Evolutionary conservation across 2,797 vertebrate genomes (phyloP).

Genomic region (Sparidentex hasta): DNA sequence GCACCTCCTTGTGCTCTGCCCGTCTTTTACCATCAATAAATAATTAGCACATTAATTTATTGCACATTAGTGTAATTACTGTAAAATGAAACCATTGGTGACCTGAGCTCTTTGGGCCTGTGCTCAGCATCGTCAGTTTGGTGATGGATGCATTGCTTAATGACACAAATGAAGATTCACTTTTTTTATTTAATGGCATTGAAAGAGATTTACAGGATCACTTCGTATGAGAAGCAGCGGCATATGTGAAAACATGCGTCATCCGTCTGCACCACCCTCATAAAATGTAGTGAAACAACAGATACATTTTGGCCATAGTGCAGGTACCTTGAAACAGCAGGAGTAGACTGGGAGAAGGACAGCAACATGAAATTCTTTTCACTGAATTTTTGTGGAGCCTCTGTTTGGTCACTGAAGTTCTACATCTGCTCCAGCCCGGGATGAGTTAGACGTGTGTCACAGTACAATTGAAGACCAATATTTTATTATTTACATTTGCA

Average conservation of each 20-base stretch:
- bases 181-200: background rate
- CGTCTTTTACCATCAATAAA: constrained; percentile 24
- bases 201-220: background rate
- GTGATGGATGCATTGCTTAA: background rate
- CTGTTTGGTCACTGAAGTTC: background rate
- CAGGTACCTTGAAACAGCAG: background rate
- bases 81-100: constrained; percentile 29
- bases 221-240: background rate
- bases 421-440: background rate
- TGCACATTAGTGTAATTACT: constrained; percentile 38
- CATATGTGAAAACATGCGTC: background rate
- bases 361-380: background rate
- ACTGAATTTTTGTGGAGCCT: background rate
- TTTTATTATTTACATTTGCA: background rate
- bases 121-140: background rate
- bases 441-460: too few relatives aligned
- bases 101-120: constrained; percentile 1
- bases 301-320: background rate
- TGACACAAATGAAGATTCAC: background rate
- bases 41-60: constrained; percentile 24
- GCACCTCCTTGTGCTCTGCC: background rate
- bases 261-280: background rate
- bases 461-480: background rate
- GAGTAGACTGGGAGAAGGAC: background rate
- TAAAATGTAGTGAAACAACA: background rate